phyloP scores from a whole-genome alignment of 2,797 vertebrate species.

The Rhincodon typus region DNA sequence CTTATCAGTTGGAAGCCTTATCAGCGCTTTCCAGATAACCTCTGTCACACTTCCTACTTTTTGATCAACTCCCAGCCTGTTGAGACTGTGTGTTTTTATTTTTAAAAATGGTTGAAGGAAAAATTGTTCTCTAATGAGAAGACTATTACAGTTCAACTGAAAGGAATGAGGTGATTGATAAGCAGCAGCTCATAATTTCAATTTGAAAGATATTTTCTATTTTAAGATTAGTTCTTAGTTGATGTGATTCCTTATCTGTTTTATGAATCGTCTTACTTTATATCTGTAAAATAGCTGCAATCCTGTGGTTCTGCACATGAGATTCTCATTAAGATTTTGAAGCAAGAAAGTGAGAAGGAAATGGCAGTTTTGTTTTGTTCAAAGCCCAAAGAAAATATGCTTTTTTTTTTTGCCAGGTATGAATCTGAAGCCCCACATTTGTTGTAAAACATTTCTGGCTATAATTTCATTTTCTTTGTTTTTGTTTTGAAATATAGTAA shows the following conservation, averaged over 20 bases:
- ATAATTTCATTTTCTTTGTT: background rate
- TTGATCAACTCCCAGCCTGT: background rate
- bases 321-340: background rate
- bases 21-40: background rate
- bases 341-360: background rate
- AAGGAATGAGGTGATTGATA: background rate
- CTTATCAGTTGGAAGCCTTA: background rate
- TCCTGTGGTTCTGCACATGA: background rate
- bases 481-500: background rate
- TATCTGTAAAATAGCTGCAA: background rate
- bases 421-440: background rate
- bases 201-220: background rate
- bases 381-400: background rate
- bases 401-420: background rate
- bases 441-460: background rate
- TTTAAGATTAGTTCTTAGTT: background rate
- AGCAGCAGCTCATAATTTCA: background rate
- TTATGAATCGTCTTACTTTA: background rate
- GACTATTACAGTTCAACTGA: background rate
- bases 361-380: background rate
- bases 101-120: slow-evolving; percentile 5
- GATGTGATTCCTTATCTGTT: background rate
- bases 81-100: background rate
- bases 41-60: background rate
- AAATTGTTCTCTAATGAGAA: background rate